phyloP scores from a whole-genome alignment of 2,888 invertebrate species.

The Dimorphilus gyrociliatus region DNA sequence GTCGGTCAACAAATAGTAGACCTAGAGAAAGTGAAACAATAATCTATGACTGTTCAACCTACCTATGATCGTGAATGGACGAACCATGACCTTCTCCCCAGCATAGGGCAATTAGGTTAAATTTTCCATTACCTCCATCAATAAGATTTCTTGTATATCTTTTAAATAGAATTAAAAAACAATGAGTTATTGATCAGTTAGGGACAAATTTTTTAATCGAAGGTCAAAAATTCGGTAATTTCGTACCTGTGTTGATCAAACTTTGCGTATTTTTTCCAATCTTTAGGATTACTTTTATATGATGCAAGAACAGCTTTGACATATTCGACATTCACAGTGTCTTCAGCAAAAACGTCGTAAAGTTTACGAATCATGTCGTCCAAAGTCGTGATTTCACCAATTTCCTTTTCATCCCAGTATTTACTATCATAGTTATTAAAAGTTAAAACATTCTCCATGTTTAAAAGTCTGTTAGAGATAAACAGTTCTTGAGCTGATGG shows the following conservation, averaged over 20 bases:
- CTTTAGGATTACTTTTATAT: conserved; percentile 70
- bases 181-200: background rate
- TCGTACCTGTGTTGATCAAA: conserved; percentile 71
- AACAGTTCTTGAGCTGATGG: too few species aligned
- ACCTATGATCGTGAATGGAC: conserved; percentile 90
- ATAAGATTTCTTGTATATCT: conserved; percentile 92
- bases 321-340: conserved; percentile 73
- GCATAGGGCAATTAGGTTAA: conserved; percentile 91
- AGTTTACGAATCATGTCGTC: conserved; percentile 44
- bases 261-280: conserved; percentile 87
- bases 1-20: too few species aligned
- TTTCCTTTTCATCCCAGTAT: too few species aligned
- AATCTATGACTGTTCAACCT: too few species aligned
- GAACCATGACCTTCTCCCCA: conserved; percentile 93
- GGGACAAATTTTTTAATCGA: background rate
- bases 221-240: background rate
- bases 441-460: too few species aligned
- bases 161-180: conserved; percentile 6
- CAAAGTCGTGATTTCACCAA: too few species aligned
- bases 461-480: too few species aligned
- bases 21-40: too few species aligned
- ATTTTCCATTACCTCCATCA: conserved; percentile 86
- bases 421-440: too few species aligned
- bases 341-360: conserved; percentile 56
- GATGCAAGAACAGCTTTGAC: conserved; percentile 59